Evolutionary conservation across 2,888 invertebrate genomes (phyloP), one percentile per base, ranked within the genome.

Genomic region (Himalopsyche tibetana): DNA sequence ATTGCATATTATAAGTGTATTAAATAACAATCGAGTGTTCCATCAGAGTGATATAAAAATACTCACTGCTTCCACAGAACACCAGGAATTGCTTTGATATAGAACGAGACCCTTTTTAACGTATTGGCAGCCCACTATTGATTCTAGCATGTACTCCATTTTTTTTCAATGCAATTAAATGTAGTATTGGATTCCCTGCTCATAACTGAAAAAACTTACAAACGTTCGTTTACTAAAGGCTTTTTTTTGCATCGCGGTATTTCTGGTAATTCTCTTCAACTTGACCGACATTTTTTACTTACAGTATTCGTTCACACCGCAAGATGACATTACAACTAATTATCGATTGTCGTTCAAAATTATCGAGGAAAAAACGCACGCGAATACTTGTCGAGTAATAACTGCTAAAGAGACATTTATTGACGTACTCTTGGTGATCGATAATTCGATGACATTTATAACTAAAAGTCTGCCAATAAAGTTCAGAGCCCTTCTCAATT

Each of bases 271-370:
- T 12, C 12, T 4, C 38, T 74, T 74, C 15, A 74, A 74, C 2
- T 36, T 36, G 28, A 74, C 74, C 74, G 74, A 6, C 36, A 5
- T 12, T 28, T 15, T 19, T 15, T 36, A 74, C 51, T 15, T 5
- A 15, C 15, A 15, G 74, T 38, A 74, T 74, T 38, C 74, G 36
- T 74, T 74, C 74, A 36, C 74, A 12, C 74, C 38, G 74, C 74
- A 38, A 36, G 28, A 74, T 74, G 36, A 74, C 38, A 36, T 74
- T 74, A 38, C 74, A 74, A 12, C 19, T 74, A 74, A 74, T 74
- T 74, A 74, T 74, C 15, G 74, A 36, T 74, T 74, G 74, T 12
- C 74, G 74, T 38, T 36, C 6, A 74, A 38, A 36, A 36, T 74
- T 15, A 36, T 74, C 36, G 36, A 74, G 36, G 5, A 4, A 51